These are phyloP conservation scores for Tineola bisselliella DNA, from an alignment of 2,888 invertebrate genomes.

Conservation along the genomic window DNA sequence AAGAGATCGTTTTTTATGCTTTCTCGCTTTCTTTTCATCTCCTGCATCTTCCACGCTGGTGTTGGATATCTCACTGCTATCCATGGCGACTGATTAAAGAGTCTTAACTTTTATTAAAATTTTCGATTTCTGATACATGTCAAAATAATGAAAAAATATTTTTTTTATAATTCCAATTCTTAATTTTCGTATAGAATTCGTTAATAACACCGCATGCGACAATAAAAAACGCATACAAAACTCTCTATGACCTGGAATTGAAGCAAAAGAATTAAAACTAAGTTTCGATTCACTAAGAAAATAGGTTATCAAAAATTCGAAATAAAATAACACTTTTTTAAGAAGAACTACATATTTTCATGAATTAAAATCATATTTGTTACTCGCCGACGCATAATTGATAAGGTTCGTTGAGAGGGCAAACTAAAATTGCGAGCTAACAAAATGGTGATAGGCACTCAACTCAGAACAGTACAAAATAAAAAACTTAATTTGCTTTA, in stretches of 20 bases:
- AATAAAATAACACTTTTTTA: conserved; percentile 24
- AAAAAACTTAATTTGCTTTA: conserved; percentile 55
- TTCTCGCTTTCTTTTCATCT: conserved; percentile 18
- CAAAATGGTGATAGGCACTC: conserved; percentile 22
- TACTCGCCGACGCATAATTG: conserved; percentile 28
- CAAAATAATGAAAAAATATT: neutral
- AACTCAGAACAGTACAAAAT: conserved; percentile 21
- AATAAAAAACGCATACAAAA: neutral
- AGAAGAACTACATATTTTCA: conserved; percentile 22
- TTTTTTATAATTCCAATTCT: neutral
- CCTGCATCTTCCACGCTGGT: conserved; percentile 25
- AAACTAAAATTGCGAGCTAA: conserved; percentile 33
- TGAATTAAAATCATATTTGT: conserved; percentile 32
- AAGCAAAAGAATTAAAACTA: conserved; percentile 63
- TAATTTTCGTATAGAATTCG: neutral
- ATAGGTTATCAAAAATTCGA: conserved; percentile 49
- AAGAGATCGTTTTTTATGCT: conserved; percentile 51
- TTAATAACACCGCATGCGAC: neutral
- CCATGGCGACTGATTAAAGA: conserved; percentile 8
- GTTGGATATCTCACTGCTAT: neutral
- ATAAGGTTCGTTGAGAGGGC: conserved; percentile 28
- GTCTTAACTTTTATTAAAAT: neutral
- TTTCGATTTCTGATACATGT: neutral
- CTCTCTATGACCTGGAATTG: conserved; percentile 23
- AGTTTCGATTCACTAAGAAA: conserved; percentile 43